A percentile compares a stretch with the other conserved stretches of the same genome.
Evolutionary conservation across 2,113 vertebrate species (phyloP).

Genomic region (Neodon shergylaensis): DNA sequence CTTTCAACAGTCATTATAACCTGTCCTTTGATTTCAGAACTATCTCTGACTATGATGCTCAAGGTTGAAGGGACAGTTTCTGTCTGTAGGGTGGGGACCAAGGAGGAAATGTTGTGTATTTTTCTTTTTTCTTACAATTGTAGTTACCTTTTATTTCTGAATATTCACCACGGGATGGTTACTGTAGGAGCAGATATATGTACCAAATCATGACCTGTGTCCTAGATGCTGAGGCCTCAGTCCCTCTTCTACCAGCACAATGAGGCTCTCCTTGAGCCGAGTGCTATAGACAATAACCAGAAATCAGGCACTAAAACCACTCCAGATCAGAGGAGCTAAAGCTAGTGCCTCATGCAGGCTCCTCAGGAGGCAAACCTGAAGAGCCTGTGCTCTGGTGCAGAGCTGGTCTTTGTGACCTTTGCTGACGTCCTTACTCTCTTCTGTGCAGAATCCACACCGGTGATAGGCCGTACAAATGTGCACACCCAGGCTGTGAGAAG

Average conservation of each 20-base stretch:
- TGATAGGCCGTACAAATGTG: constrained; percentile 97
- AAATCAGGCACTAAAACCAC: neutral
- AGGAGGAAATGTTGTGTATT: neutral
- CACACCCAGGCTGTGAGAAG: constrained; percentile 97
- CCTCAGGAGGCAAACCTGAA: neutral
- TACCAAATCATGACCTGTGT: neutral
- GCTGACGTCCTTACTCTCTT: constrained; percentile 63
- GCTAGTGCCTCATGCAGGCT: neutral
- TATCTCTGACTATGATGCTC: constrained; percentile 12
- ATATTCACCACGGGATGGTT: neutral
- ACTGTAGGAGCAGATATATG: neutral
- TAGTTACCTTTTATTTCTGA: constrained; percentile 37
- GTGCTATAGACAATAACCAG: neutral
- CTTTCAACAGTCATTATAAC: neutral
- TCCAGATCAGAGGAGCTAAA: neutral
- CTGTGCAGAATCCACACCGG: constrained; percentile 96
- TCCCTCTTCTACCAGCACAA: neutral
- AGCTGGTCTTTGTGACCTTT: neutral
- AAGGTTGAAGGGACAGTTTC: neutral
- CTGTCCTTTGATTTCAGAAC: constrained; percentile 37
- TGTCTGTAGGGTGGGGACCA: neutral
- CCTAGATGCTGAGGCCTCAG: neutral
- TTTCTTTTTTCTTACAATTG: constrained; percentile 30
- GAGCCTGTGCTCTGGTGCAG: neutral
- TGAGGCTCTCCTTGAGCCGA: neutral